A percentile compares a stretch with the other conserved stretches of the same genome.
These are phyloP conservation scores for Chionoecetes opilio DNA, from an alignment of 1,140 invertebrate species.

Conservation along the genomic window DNA sequence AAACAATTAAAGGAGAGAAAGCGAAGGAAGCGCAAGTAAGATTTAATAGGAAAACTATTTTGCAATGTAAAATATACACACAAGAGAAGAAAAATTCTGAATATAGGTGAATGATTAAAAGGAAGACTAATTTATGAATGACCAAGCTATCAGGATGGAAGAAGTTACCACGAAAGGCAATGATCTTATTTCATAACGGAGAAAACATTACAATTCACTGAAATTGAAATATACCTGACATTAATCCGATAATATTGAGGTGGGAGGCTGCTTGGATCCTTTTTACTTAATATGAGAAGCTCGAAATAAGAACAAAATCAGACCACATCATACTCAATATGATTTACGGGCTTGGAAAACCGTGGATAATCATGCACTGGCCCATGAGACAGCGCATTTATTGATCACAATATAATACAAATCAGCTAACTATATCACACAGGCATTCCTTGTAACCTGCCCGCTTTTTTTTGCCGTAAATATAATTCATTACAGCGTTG, in stretches of 20 bases:
- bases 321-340: background rate
- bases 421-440: background rate
- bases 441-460: background rate
- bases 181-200: background rate
- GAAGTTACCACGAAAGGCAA: too few species aligned
- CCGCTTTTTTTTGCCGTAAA: too few species aligned
- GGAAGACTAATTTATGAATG: background rate
- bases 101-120: background rate
- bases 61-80: background rate
- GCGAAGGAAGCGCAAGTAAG: background rate
- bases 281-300: background rate
- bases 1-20: background rate
- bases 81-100: background rate
- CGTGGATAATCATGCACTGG: background rate
- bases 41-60: conserved; percentile 17
- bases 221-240: background rate
- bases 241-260: background rate
- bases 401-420: background rate
- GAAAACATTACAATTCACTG: background rate
- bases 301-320: background rate
- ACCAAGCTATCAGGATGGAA: background rate
- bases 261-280: background rate
- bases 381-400: background rate
- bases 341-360: background rate
- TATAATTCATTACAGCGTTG: too few species aligned